Evolutionary conservation across 2,113 vertebrate genomes (phyloP).

Genomic region (Cynocephalus volans): DNA sequence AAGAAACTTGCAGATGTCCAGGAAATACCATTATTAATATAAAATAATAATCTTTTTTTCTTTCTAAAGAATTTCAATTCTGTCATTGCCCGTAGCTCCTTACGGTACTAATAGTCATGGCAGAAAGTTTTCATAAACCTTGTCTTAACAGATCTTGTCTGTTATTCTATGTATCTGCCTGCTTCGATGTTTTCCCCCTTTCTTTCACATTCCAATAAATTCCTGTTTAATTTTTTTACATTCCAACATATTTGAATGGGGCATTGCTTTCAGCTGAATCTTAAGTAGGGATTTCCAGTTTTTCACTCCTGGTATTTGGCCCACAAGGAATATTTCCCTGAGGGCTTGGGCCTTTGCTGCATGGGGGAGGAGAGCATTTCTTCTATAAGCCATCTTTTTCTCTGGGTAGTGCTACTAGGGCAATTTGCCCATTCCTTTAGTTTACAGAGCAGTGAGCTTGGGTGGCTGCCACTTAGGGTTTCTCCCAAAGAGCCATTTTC

Average conservation of each 20-base stretch:
- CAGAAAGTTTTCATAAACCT: conserved; percentile 31
- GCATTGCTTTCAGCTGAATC: conserved; percentile 63
- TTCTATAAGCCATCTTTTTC: conserved; percentile 56
- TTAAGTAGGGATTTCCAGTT: conserved; percentile 72
- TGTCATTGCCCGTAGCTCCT: neutral
- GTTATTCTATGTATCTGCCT: neutral
- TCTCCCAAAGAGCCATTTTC: conserved; percentile 75
- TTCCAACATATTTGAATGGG: conserved; percentile 6
- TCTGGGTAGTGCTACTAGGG: conserved; percentile 51
- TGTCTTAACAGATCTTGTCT: neutral
- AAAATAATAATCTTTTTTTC: conserved; percentile 26
- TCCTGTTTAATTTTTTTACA: conserved; percentile 62
- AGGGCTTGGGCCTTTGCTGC: conserved; percentile 49
- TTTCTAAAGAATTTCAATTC: neutral
- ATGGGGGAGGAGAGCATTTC: neutral
- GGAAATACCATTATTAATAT: conserved; percentile 47
- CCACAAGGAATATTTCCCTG: conserved; percentile 3
- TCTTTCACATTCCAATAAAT: conserved; percentile 46
- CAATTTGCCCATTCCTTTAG: conserved; percentile 72
- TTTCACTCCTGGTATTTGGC: conserved; percentile 64
- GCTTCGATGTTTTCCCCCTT: neutral
- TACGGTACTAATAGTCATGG: neutral
- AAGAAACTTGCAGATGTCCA: neutral
- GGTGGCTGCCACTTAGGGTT: conserved; percentile 74
- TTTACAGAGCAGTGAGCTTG: conserved; percentile 67